Conservation (phyloP, 2,888 invertebrate species). For the Rhamphomyia laevipes region DNA sequence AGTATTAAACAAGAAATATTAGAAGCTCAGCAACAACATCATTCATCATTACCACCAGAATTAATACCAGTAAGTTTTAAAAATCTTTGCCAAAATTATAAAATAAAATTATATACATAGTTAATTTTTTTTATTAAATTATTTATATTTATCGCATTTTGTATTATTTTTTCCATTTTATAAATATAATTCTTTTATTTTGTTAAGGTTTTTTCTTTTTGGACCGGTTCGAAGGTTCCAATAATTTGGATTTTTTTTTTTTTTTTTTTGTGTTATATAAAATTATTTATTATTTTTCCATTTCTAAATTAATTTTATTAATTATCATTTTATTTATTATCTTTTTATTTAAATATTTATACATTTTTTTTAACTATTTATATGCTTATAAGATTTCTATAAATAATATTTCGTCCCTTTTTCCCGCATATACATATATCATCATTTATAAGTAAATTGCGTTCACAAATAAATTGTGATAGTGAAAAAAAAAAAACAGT, state of each 20-base stretch:
- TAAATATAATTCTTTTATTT: conserved; percentile 16
- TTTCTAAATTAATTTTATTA: not conserved
- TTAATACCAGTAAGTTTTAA: conserved; percentile 36
- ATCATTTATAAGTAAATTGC: conserved; percentile 1
- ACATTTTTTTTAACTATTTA: too few species aligned
- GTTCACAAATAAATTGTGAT: conserved; percentile 2
- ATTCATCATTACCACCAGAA: conserved; percentile 34
- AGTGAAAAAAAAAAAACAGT: conserved; percentile 6
- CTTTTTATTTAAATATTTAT: too few species aligned
- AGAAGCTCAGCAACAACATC: conserved; percentile 35
- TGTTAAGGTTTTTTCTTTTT: conserved; percentile 42
- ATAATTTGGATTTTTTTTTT: conserved; percentile 17
- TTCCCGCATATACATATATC: conserved; percentile 2
- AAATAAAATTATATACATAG: not conserved
- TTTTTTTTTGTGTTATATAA: conserved; percentile 12
- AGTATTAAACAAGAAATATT: conserved; percentile 39
- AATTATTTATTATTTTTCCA: not conserved
- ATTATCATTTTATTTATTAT: too few species aligned
- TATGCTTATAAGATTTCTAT: too few species aligned
- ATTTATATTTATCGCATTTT: not conserved
- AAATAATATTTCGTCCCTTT: conserved; percentile 1
- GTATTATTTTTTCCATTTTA: conserved; percentile 11
- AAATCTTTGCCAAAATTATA: not conserved
- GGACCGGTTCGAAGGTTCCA: conserved; percentile 40
- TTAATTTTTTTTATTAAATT: not conserved